Base-by-base conservation (phyloP, 1,140 invertebrate species). In the Paracyclopina nana region DNA sequence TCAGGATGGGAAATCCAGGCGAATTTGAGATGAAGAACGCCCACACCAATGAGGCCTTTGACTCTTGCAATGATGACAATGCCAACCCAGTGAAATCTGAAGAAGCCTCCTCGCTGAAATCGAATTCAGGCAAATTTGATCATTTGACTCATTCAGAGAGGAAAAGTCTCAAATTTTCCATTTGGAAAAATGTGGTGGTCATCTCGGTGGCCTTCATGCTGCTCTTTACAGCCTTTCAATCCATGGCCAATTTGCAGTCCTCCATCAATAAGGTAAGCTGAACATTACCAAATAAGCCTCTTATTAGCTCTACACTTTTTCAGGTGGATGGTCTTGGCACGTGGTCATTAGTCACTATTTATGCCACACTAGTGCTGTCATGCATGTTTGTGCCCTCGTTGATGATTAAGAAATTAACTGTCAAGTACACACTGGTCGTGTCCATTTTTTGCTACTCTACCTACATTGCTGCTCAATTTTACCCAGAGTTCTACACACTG, bases 391-490 rank as follows among this genome's bases (percentile, higher is more conserved):
- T 94, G 16, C 87, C 88, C 6, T 85, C 83, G 9, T 77, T 84
- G 62, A 63, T 87, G 27, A 90, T 90, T 58, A 80, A 82, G 59
- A 73, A 78, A 59, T 70, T 96, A 50, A 91, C 86, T 8, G 86
- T 86, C 46, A 96, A 96, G 67, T 88, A 86, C 82, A 94, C 90
- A 0, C 70, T 96, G 12, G 85, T 85, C 50, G 59, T 83, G 11
- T 85, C 82, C 8, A 85, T 94, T 78, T 61, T 85, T 29, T 85
- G 85, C 60, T 95, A 96, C 67, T 80, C 81, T 6, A 76, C 84
- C 0, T 97, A 95, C 67, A 90, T 96, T 59, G 82, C 72, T 5
- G 79, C 85, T 2, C 90, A 96, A 66, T 88, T 95, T 58, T 82
- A 85, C 58, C 84, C 87, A 1, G 70, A 69, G 49, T 87, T 84